Evolutionary conservation across 2,888 invertebrate species (phyloP), one percentile per base, ranked within the genome.

Genomic region (Ceramica pisi): DNA sequence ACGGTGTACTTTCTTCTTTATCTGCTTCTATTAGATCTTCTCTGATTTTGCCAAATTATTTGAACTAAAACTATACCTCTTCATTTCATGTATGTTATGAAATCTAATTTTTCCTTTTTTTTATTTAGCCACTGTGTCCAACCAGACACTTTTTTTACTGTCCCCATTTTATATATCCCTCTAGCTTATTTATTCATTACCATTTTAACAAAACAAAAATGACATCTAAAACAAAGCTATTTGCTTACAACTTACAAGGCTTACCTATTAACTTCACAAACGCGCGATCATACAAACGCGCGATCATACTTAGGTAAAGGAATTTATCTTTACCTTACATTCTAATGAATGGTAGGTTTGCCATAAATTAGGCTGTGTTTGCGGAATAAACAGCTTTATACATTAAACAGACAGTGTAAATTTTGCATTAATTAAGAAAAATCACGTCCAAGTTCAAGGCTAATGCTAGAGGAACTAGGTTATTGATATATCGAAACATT

Each of bases 341-440:
- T 73, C 41, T 63, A 73, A 67, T 68, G 56, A 73, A 63, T 78
- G 41, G 50, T 46, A 6, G 12, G 50, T n/a, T 41, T 31, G 46
- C 71, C 79, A 82, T 82, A 82, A 67, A 71, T 82, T 72, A 79
- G n/a, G 21, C 46, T 21, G 50, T 72, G 56, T 82, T 67, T 82
- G 79, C 82, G 50, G 67, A 78, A 67, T 72, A 81, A 78, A 82
- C 23, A 53, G 26, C 51, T 77, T 63, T 56, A 44, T 31, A 81
- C 4, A 57, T 67, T 67, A 67, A 71, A 65, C 64, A 81, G 57
- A 8, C 23, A 65, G 19, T 51, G 61, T 59, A 67, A 50, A 82
- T 67, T 48, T 72, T 57, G 61, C 61, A 82, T 82, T 67, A 4
- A 62, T 82, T 61, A 78, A 8, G 31, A 77, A 60, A 57, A 64